A percentile compares a stretch with the other conserved stretches of the same genome.
These are phyloP conservation scores for Petroica traversi DNA, from an alignment of 2,113 vertebrate species.

Conservation along the genomic window DNA sequence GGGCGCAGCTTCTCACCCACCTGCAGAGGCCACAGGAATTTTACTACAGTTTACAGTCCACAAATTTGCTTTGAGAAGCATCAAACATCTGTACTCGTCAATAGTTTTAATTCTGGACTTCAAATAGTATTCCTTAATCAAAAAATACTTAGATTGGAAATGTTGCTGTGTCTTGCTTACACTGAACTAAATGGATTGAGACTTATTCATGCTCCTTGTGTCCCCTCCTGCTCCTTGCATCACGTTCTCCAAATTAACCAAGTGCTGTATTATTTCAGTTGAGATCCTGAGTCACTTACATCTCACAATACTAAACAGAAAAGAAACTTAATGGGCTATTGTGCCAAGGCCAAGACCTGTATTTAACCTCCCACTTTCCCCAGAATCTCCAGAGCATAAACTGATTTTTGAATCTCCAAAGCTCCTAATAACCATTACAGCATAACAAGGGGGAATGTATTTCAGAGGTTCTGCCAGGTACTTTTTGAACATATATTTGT, in stretches of 20 bases:
- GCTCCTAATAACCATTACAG: neutral
- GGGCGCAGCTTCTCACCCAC: fast-evolving
- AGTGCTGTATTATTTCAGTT: neutral
- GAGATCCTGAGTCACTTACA: neutral
- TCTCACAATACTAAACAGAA: neutral
- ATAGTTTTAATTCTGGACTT: neutral
- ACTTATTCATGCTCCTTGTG: neutral
- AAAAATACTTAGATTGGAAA: neutral
- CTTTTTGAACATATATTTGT: neutral
- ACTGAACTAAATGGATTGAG: fast-evolving
- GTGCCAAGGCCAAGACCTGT: neutral
- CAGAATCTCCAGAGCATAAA: neutral
- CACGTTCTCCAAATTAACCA: neutral
- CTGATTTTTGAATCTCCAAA: neutral
- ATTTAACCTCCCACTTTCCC: neutral
- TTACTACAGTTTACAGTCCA: neutral
- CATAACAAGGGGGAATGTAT: neutral
- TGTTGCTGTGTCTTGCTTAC: neutral
- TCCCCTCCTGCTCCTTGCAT: neutral
- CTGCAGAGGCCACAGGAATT: fast-evolving
- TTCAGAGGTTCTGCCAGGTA: neutral
- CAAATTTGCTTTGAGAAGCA: neutral
- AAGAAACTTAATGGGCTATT: neutral
- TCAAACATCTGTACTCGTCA: neutral
- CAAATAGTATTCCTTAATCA: fast-evolving